Base-by-base conservation (phyloP, 2,888 invertebrate species). In the Prosapia bicincta region DNA sequence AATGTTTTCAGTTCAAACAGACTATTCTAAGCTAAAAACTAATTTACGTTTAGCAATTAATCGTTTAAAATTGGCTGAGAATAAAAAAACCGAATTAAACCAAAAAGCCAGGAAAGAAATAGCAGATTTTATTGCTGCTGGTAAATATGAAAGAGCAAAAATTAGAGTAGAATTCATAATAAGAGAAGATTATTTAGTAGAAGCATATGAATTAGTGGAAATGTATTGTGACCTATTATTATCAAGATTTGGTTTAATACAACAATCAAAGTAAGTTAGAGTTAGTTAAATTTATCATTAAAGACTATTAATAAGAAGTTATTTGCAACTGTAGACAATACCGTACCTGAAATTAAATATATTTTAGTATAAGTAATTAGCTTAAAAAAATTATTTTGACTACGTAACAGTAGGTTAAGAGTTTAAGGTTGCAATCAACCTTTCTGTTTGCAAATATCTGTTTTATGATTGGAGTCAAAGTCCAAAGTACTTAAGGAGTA, bases 141-240 rank as follows among this genome's bases (percentile, higher is more conserved):
- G 95, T 75, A 96, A 96, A 88, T 88, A 88, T 80, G 96, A 96
- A 86, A 87, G 95, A 80, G 99, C 99, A 0, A 94, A 96, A 85
- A 99, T 99, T 79, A 89, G 99, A 26, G 99, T 99, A 10, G 99
- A 99, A 86, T 96, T 98, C 82, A 99, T 99, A 76, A 98, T 99
- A 82, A 91, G 99, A 68, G 98, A 99, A 86, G 99, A 99, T 86
- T 99, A 99, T 85, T 89, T 99, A 86, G 98, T 99, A 2, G 99
- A 99, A 86, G 99, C 99, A 0, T 97, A 99, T 94, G 99, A 99
- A 87, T 90, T 99, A 77, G 91, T 99, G 0, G 99, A 99, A 87
- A 99, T 99, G 98, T 99, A 97, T 84, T 99, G 99, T 86, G 99
- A 99, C 86, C 87, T 99, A 72, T 85, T 99, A 67, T 85, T 99